These are phyloP conservation scores for Dilophus febrilis DNA, from an alignment of 2,888 invertebrate species.

Conservation along the genomic window DNA sequence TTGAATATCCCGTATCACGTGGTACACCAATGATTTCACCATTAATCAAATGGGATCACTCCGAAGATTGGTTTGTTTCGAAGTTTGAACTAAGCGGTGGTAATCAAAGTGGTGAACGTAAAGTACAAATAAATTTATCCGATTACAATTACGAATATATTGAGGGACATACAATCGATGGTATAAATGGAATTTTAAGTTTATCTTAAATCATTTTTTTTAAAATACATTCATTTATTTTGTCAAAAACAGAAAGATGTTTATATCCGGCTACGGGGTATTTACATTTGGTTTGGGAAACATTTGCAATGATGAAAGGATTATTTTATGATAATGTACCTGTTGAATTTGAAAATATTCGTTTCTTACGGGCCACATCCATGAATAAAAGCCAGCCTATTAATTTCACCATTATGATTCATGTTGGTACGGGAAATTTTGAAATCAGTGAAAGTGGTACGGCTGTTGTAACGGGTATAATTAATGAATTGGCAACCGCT, in stretches of 20 bases:
- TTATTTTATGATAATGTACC: slow-evolving; percentile 50
- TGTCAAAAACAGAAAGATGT: slow-evolving; percentile 39
- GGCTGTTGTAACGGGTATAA: slow-evolving; percentile 51
- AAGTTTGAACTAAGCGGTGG: slow-evolving; percentile 49
- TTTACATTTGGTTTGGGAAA: slow-evolving; percentile 61
- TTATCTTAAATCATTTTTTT: slow-evolving; percentile 21
- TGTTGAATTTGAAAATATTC: slow-evolving; percentile 69
- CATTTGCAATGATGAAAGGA: slow-evolving; percentile 46
- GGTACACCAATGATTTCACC: slow-evolving; percentile 75
- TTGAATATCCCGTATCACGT: slow-evolving; percentile 67
- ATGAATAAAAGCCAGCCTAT: slow-evolving; percentile 45
- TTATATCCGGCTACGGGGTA: slow-evolving; percentile 79
- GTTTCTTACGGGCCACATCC: slow-evolving; percentile 67
- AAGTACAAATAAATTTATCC: slow-evolving; percentile 38
- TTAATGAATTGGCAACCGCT: slow-evolving; percentile 40
- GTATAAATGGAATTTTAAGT: slow-evolving; percentile 28
- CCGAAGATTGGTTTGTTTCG: slow-evolving; percentile 55
- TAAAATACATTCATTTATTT: neutral
- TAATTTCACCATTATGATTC: slow-evolving; percentile 37
- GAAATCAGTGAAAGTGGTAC: slow-evolving; percentile 52
- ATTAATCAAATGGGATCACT: slow-evolving; percentile 77
- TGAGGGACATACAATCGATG: slow-evolving; percentile 69
- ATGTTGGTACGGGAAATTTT: slow-evolving; percentile 41
- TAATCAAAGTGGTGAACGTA: slow-evolving; percentile 47
- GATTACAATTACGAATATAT: slow-evolving; percentile 56